Conservation (phyloP, 2,797 vertebrate species). For the Rousettus madagascariensis region DNA sequence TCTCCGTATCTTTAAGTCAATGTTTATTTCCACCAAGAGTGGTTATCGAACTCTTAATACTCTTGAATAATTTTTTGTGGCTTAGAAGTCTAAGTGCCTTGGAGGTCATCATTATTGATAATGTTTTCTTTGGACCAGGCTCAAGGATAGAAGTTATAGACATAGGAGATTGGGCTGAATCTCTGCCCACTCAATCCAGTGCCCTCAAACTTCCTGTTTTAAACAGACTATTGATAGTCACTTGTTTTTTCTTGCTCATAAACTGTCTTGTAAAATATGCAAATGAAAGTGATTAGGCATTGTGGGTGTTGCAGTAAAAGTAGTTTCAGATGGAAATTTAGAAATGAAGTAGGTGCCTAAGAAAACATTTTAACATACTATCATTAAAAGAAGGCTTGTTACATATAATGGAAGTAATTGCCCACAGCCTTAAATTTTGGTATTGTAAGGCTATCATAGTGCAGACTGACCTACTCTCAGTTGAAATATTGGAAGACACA, state of each 20-base stretch:
- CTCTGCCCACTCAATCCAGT: background rate
- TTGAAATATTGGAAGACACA: background rate
- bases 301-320: background rate
- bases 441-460: background rate
- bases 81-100: background rate
- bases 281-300: constrained; percentile 1
- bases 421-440: background rate
- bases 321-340: background rate
- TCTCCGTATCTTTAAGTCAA: background rate
- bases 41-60: background rate
- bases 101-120: background rate
- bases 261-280: background rate
- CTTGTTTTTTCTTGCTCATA: background rate
- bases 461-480: background rate
- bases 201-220: background rate
- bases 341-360: background rate
- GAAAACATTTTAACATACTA: background rate
- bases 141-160: background rate
- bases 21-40: background rate
- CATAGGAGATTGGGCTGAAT: background rate
- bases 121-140: background rate
- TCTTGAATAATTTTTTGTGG: background rate
- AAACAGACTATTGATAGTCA: background rate
- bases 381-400: background rate
- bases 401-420: background rate